Base-by-base conservation (phyloP, 2,888 invertebrate genomes). In the Choristoneura rosaceana region DNA sequence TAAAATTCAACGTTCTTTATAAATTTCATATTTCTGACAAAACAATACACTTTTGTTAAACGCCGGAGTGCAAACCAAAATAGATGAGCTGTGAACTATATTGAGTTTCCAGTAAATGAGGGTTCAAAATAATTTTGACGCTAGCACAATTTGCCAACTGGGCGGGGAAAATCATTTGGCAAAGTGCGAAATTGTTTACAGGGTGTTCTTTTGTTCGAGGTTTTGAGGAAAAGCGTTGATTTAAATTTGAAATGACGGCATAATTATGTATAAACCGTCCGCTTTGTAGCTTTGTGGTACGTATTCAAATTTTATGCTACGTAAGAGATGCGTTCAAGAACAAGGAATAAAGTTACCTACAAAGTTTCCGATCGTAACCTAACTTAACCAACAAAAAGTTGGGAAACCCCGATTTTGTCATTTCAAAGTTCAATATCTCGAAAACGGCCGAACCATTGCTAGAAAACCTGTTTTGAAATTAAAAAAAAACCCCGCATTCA, bases 101-200 rank as follows among this genome's bases (percentile, higher is more conserved):
- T 10, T 2, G 3, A 52, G 9, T 12, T 15, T 8, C 0, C 0
- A 25, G 5, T 14, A 33, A 8, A 14, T 33, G 38, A n/a, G 12
- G 34, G 71, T 10, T 71, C 71, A 58, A 12, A 4, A 14, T 71
- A 38, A 34, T 41, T 17, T 62, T 52, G 66, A 1, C 15, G 2
- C 7, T 38, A 5, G 10, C 33, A 65, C 43, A 52, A 65, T 70
- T 70, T 70, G 8, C 50, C 15, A 38, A n/a, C 45, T 60, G 65
- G 65, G 59, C 60, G 43, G 47, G 52, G 64, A 65, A 38, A 38
- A 70, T 65, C 70, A 70, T 70, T 67, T 67, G 43, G 25, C 33
- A 50, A 63, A 71, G 62, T 69, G 68, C 59, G 14, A 73, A 69
- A 73, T 68, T 59, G 58, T 55, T 62, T 45, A 66, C 67, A 65